Conservation (phyloP, 2,113 vertebrate species). For the Toxotes chatareus region DNA sequence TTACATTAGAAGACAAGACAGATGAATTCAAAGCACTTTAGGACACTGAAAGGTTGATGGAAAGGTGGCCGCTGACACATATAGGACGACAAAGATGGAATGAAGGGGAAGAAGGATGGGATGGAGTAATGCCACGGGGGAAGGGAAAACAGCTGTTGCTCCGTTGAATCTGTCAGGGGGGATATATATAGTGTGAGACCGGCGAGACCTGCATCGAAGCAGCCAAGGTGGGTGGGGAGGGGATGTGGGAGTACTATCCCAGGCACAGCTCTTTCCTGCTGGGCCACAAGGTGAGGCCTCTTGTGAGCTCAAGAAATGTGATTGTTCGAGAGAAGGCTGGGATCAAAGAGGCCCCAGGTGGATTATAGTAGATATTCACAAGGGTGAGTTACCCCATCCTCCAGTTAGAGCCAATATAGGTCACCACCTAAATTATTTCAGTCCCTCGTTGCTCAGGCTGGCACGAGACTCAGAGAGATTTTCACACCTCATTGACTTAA, state of each 20-base stretch:
- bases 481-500: constrained; percentile 70
- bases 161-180: constrained; percentile 42
- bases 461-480: constrained; percentile 13
- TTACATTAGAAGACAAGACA: constrained; percentile 4
- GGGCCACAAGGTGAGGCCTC: neutral
- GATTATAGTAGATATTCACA: constrained; percentile 19
- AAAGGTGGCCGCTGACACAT: constrained; percentile 56
- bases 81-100: constrained; percentile 48
- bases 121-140: constrained; percentile 46
- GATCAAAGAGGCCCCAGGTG: constrained; percentile 32
- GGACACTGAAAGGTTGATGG: constrained; percentile 39
- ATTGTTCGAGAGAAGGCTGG: constrained; percentile 18
- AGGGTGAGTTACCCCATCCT: constrained; percentile 24
- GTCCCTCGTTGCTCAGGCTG: constrained; percentile 34
- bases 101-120: constrained; percentile 42
- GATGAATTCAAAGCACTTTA: constrained; percentile 39
- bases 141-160: constrained; percentile 72
- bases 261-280: constrained; percentile 13
- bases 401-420: constrained; percentile 37
- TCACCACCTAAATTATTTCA: constrained; percentile 47
- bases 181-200: constrained; percentile 59
- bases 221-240: constrained; percentile 8
- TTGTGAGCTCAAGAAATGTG: neutral
- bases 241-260: constrained; percentile 38
- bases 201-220: constrained; percentile 47